Evolutionary conservation across 2,888 invertebrate species (phyloP), one percentile per base, ranked within the genome.

Genomic region (Plagodis pulveraria): DNA sequence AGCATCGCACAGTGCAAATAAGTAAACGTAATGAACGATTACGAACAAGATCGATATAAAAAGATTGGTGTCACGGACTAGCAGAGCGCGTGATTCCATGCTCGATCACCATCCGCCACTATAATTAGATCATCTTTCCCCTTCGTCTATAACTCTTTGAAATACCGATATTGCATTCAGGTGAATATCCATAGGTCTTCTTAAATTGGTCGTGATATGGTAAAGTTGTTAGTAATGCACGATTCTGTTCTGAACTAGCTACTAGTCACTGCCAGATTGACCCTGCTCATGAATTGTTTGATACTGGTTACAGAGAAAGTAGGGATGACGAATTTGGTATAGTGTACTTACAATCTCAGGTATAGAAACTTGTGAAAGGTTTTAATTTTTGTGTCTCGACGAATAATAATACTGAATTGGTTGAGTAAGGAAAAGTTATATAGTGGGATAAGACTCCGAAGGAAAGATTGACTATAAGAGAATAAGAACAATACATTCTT

Each of bases 51-150:
- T 71, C 71, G 62, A 72, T 71, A 72, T 74, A 74, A 82, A 81
- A 85, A 72, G 76, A 86, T 81, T 71, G 76, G 80, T 88, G 89
- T 89, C 87, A 89, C 76, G 87, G 88, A 78, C 87, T 76, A 75
- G 55, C 65, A 74, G 75, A 74, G 84, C 81, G 80, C 85, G 77
- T 84, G 84, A 82, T 80, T 80, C 76, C 68, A 77, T 75, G 76
- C 72, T 77, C 74, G 71, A 73, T 58, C 72, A 66, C 70, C 69
- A 59, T 54, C 69, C 68, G 62, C 71, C 63, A 76, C 58, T 70
- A 60, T 78, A 76, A 73, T 72, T 70, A 72, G 75, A 77, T 68
- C 71, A 65, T 72, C 68, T 66, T 71, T 72, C 69, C 67, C 68
- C 64, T 64, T 65, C 66, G 44, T 55, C 62, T 70, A 64, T 67